Conservation (phyloP, 2,797 vertebrate species). For the Arrhamphus sclerolepis region DNA sequence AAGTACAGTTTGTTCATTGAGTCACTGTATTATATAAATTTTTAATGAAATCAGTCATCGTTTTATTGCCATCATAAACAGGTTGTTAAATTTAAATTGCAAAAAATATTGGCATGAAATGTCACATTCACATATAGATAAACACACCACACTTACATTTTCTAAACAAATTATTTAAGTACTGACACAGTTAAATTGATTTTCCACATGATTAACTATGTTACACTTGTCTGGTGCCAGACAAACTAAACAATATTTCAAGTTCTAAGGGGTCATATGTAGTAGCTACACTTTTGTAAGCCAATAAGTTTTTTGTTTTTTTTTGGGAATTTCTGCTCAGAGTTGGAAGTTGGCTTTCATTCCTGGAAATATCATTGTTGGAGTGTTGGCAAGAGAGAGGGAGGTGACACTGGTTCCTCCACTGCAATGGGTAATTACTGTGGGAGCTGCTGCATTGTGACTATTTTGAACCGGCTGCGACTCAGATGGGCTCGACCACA, state of each 20-base stretch:
- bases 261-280: background rate
- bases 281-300: constrained; percentile 8
- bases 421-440: constrained; percentile 81
- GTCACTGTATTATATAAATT: too few species aligned
- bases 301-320: background rate
- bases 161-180: constrained; percentile 28
- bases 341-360: constrained; percentile 41
- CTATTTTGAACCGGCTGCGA: constrained; percentile 81
- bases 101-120: constrained; percentile 26
- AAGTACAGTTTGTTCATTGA: too few species aligned
- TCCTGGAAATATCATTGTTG: constrained; percentile 75
- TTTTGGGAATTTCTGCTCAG: constrained; percentile 10
- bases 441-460: constrained; percentile 81
- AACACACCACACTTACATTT: constrained; percentile 37
- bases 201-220: constrained; percentile 16
- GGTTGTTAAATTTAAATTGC: constrained; percentile 22
- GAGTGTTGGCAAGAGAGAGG: constrained; percentile 69
- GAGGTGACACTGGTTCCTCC: constrained; percentile 81
- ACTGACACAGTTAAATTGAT: constrained; percentile 13
- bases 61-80: background rate
- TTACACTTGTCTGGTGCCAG: constrained; percentile 9
- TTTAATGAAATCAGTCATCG: too few species aligned
- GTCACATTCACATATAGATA: constrained; percentile 52
- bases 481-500: constrained; percentile 82
- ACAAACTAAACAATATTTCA: constrained; percentile 2